Base-by-base conservation (phyloP, 2,888 invertebrate species). In the Callyntrura guangdongensis region DNA sequence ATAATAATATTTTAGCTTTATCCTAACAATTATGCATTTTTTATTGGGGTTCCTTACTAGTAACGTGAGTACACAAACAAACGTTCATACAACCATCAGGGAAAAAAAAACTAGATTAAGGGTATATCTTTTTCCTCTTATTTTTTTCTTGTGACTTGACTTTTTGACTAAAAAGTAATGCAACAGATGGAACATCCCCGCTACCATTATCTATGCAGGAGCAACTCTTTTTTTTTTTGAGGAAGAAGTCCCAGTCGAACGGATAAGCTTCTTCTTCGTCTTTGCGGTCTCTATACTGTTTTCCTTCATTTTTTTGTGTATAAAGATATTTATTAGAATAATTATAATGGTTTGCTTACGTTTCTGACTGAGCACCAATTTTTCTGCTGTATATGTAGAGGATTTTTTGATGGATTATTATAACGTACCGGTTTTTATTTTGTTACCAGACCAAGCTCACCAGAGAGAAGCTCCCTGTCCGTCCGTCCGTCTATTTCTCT, bases 331-430 rank as follows among this genome's bases (percentile, higher is more conserved):
- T 74, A 49, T 74, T 74, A 74, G 74, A 74, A 79, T 79, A 79
- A 79, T 79, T 79, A 79, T 79, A 79, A 53, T 79, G 79, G 74
- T 74, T 74, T 74, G 72, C 72, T 72, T 27, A 72, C 72, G 36
- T 36, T 36, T 36, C 36, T 72, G 72, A 72, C 72, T 72, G 67
- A 25, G 11, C 22, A 11, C 25, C 27, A 36, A 47, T 47, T 45
- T n/a, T 72, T 36, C 72, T 72, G 9, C n/a, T 72, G 36, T 72
- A 2, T 72, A 36, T 17, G 17, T 72, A 11, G n/a, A 17, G 64
- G 17, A 74, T 89, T 93, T 93, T 92, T 93, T 93, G 93, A 93
- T 93, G 93, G 93, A 93, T 93, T 93, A 93, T 93, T 93, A n/a
- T n/a, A 93, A 92, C 93, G 93, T 93, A 93, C 93, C 93, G 93